Base-by-base conservation (phyloP, 2,113 vertebrate genomes). In the Muntiacus reevesi region DNA sequence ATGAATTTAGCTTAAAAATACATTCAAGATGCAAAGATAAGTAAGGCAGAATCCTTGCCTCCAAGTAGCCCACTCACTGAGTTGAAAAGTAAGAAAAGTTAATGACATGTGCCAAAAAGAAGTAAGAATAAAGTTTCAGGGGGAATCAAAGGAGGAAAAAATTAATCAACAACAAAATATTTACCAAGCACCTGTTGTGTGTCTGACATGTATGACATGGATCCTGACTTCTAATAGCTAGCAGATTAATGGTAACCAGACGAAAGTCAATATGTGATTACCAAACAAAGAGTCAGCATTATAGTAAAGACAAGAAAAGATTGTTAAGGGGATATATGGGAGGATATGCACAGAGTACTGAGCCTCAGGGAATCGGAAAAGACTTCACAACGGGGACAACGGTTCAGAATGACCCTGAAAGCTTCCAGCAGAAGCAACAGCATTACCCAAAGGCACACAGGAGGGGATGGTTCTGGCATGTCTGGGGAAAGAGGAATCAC, bases 1-100 rank as follows among this genome's bases (percentile, higher is more conserved):
- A 87, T 43, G 14, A 96, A 94, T 87, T 88, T 87, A 90, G 54
- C 27, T 97, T 92, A 81, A 93, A 94, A 92, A 50, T 91, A 79
- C 27, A 4, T 87, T 33, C 57, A 84, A 87, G 40, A 74, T 47
- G 90, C n/a, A 91, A 94, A 95, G 64, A 93, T 78, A n/a, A 97
- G 54, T 55, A 81, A 92, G 7, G 74, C 45, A 96, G 47, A 55
- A 87, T 57, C 85, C 27, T 92, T 81, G 23, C 14, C 57, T 94
- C 25, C 28, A 74, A 96, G 28, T 90, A 57, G 4, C 33, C 54
- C 52, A 54, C 17, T 67, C 40, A 52, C 19, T 74, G 71, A 96
- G 36, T 94, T 30, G 67, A 19, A 33, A 57, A 86, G 64, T 82
- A 91, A 89, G 52, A 67, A 96, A 95, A 85, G 16, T 91, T 92